A percentile compares a stretch with the other conserved stretches of the same genome.
Conservation (phyloP, 2,888 invertebrate species). For the Hermodice carunculata region DNA sequence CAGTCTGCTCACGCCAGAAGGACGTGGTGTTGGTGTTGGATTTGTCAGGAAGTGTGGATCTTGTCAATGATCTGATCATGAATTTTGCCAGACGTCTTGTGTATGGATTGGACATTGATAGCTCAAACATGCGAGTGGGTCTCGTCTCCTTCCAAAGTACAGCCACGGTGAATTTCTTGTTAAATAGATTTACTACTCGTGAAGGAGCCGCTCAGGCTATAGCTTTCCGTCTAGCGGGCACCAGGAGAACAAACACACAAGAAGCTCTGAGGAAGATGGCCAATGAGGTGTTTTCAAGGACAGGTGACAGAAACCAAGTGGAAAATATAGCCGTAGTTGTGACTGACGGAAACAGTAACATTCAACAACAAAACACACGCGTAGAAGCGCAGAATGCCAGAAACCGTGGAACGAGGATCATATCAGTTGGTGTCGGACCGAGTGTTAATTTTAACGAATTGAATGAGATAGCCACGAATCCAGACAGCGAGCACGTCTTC, state of each 20-base stretch:
- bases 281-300: slow-evolving; percentile 16
- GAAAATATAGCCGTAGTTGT: slow-evolving; percentile 19
- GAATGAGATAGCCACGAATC: slow-evolving; percentile 1
- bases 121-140: no score
- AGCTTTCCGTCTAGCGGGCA: no score
- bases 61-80: not conserved
- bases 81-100: slow-evolving; percentile 1
- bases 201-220: no score
- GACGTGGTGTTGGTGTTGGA: slow-evolving; percentile 4
- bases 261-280: slow-evolving; percentile 19
- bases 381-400: slow-evolving; percentile 3
- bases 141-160: no score
- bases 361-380: slow-evolving; percentile 6
- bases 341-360: slow-evolving; percentile 26
- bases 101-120: slow-evolving; percentile 9
- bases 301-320: slow-evolving; percentile 25
- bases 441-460: slow-evolving; percentile 1
- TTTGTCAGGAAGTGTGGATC: slow-evolving; percentile 3
- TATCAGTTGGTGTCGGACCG: not conserved
- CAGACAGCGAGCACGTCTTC: slow-evolving; percentile 2
- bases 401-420: not conserved
- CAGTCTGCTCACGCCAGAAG: slow-evolving; percentile 8
- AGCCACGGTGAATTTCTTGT: no score
- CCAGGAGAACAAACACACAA: slow-evolving; percentile 40
- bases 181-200: no score